Percentiles rank a stretch among this genome's conserved stretches.
These are phyloP conservation scores for Stictonetta naevosa DNA, from an alignment of 2,113 vertebrate genomes.

Conservation along the genomic window DNA sequence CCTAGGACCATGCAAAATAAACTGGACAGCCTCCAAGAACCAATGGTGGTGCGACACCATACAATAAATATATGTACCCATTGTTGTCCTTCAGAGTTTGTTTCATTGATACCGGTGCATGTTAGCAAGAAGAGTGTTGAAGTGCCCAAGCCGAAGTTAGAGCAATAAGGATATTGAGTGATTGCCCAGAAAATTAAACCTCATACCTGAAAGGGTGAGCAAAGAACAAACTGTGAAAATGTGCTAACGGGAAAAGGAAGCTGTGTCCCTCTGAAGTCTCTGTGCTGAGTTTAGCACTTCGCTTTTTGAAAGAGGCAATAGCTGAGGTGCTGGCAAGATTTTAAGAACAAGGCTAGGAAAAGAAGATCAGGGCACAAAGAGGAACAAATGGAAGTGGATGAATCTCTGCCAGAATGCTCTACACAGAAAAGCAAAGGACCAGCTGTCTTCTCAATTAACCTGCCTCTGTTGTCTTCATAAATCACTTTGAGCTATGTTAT, in stretches of 20 bases:
- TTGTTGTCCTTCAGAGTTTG: neutral
- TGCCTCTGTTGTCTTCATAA: neutral
- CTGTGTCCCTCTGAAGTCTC: neutral
- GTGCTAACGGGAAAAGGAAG: neutral
- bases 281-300: neutral
- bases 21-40: neutral
- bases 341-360: neutral
- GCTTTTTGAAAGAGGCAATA: neutral
- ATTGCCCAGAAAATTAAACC: neutral
- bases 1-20: neutral
- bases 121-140: neutral
- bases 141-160: neutral
- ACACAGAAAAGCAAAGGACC: neutral
- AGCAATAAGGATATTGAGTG: neutral
- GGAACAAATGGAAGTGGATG: neutral
- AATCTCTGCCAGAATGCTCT: neutral
- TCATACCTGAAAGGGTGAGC: neutral
- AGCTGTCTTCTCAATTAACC: neutral
- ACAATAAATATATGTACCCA: neutral
- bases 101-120: neutral
- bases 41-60: too few species aligned
- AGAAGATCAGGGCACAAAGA: neutral
- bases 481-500: neutral
- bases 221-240: neutral
- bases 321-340: neutral